Percentiles rank a stretch among this genome's conserved stretches.
Conservation (phyloP, 1,140 invertebrate species). For the Drosophila varians region DNA sequence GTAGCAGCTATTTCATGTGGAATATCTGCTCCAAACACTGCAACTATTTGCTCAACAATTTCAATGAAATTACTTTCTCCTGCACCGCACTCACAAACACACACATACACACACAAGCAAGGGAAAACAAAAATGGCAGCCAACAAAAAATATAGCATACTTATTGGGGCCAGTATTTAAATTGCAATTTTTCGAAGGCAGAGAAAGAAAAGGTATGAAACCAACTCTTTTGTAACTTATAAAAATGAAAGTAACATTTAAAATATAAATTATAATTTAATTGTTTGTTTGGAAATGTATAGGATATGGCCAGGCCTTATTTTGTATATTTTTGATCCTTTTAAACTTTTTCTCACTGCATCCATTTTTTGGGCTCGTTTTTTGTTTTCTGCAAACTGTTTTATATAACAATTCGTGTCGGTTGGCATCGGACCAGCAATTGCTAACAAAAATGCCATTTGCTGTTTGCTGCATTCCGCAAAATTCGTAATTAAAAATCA, state of each 20-base stretch:
- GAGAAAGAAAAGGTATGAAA: background rate
- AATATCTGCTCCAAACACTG: constrained; percentile 42
- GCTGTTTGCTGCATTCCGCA: constrained; percentile 38
- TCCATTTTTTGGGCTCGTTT: background rate
- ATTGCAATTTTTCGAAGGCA: constrained; percentile 50
- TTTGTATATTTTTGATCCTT: background rate
- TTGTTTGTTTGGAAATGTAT: background rate
- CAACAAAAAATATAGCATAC: constrained; percentile 38
- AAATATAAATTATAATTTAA: background rate
- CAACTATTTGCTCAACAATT: constrained; percentile 42
- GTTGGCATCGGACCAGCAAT: constrained; percentile 9
- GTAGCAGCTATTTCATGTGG: constrained; percentile 38
- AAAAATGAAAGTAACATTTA: background rate
- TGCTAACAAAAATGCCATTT: constrained; percentile 27
- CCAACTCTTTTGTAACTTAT: background rate
- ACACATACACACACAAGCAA: constrained; percentile 7
- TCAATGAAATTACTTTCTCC: constrained; percentile 58
- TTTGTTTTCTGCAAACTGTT: constrained; percentile 10
- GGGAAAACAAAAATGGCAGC: background rate
- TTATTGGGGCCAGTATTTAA: constrained; percentile 65
- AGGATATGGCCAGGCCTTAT: no score
- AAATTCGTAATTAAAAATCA: constrained; percentile 52
- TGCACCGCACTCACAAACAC: constrained; percentile 1
- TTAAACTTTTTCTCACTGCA: background rate
- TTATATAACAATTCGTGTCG: constrained; percentile 44